A percentile compares a stretch with the other conserved stretches of the same genome.
Conservation (phyloP, 1,140 invertebrate species). For the Frieseomelitta varia region DNA sequence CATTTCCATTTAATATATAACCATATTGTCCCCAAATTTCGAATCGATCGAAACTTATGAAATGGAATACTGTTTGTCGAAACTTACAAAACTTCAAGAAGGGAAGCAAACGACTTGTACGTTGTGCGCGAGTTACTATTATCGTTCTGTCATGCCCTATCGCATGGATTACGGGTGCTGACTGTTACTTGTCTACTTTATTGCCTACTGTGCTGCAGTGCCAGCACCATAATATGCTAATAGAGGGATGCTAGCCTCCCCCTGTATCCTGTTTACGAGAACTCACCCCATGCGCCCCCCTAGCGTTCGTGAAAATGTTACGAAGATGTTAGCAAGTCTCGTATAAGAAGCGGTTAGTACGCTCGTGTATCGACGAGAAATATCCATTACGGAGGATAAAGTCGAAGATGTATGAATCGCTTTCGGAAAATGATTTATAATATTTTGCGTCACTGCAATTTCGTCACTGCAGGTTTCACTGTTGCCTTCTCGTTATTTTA, state of each 20-base stretch:
- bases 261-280: conserved; percentile 64
- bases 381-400: not conserved
- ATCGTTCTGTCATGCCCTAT: conserved; percentile 39
- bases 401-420: not conserved
- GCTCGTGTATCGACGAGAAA: conserved; percentile 24
- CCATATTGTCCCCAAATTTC: not conserved
- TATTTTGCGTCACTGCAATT: not conserved
- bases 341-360: conserved; percentile 8
- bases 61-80: not conserved
- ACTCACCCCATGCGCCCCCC: conserved; percentile 43
- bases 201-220: conserved; percentile 36
- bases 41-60: not conserved
- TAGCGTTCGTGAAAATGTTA: conserved; percentile 43
- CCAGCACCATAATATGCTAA: conserved; percentile 67
- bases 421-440: not conserved
- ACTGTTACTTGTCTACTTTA: conserved; percentile 67
- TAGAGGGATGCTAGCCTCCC: conserved; percentile 59
- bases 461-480: not conserved
- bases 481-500: not conserved
- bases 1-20: not conserved
- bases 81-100: not conserved
- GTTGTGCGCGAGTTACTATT: conserved; percentile 46
- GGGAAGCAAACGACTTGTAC: conserved; percentile 50
- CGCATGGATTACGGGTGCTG: conserved; percentile 53
- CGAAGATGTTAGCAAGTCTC: conserved; percentile 47